Percentiles rank a stretch among this genome's conserved stretches.
These are phyloP conservation scores for Peromyscus melanophrys DNA, from an alignment of 2,797 vertebrate genomes.

Conservation along the genomic window DNA sequence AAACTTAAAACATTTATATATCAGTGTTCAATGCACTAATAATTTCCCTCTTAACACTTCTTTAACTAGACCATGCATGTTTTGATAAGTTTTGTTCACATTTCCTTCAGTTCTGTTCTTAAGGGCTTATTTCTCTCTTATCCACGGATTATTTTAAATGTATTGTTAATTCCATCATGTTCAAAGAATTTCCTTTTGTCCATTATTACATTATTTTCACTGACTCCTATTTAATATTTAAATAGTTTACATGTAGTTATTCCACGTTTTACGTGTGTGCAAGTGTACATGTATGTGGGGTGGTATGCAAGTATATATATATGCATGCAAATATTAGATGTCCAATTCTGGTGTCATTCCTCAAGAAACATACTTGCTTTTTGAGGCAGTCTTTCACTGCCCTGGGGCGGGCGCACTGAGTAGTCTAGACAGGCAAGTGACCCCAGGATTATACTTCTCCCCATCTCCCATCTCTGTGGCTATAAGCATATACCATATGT, in stretches of 20 bases:
- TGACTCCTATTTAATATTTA: background rate
- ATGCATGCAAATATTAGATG: background rate
- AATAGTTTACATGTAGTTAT: background rate
- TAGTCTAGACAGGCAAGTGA: no score
- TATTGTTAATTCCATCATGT: no score
- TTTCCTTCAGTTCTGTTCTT: no score
- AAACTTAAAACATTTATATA: no score
- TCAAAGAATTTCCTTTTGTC: background rate
- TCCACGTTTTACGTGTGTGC: background rate
- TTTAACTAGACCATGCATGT: no score
- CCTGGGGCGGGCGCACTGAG: background rate
- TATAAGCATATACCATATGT: no score
- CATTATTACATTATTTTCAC: background rate
- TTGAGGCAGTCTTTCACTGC: background rate
- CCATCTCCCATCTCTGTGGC: background rate
- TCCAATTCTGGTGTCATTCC: background rate
- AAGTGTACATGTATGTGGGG: no score
- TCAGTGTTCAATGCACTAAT: no score
- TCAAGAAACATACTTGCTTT: background rate
- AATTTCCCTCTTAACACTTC: no score
- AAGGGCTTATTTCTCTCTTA: no score
- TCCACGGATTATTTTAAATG: no score
- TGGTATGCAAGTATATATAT: background rate
- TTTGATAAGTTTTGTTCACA: no score
- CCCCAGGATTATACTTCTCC: background rate